Evolutionary conservation across 2,797 vertebrate species (phyloP).

Genomic region (Notolabrus celidotus): DNA sequence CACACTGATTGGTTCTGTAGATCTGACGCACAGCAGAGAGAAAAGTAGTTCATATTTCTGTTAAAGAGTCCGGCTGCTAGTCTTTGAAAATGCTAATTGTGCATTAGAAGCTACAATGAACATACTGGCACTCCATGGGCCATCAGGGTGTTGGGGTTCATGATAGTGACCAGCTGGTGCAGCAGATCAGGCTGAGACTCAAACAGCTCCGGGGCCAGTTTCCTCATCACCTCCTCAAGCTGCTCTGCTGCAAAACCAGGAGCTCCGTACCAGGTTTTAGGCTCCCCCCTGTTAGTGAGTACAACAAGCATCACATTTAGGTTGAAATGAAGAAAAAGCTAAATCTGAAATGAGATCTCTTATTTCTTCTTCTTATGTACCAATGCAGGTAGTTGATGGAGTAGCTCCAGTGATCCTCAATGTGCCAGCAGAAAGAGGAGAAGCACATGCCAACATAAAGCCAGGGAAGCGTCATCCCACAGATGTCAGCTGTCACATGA

Average conservation of each 20-base stretch:
- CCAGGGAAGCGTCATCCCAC: conserved; percentile 98
- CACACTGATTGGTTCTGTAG: conserved; percentile 98
- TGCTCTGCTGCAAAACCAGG: conserved; percentile 96
- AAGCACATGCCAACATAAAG: conserved; percentile 99
- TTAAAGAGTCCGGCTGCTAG: background rate
- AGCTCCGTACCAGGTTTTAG: conserved; percentile 99
- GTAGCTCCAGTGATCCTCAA: conserved; percentile 99
- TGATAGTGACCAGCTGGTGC: conserved; percentile 96
- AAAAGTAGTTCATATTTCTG: background rate
- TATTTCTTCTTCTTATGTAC: conserved; percentile 70
- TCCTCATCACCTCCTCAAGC: conserved; percentile 97
- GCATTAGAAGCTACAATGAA: conserved; percentile 19
- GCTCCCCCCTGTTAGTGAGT: conserved; percentile 91
- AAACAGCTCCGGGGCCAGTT: conserved; percentile 95
- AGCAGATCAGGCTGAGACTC: conserved; percentile 95
- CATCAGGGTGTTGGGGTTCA: conserved; percentile 98
- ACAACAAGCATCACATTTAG: conserved; percentile 6
- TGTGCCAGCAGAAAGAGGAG: conserved; percentile 99
- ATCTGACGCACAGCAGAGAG: conserved; percentile 82
- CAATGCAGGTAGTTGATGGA: conserved; percentile 99
- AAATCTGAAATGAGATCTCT: background rate
- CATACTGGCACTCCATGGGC: conserved; percentile 92
- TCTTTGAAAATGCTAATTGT: background rate
- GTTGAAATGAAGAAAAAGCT: background rate
- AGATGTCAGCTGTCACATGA: conserved; percentile 97